Conservation (phyloP, 2,113 vertebrate genomes). For the Leptobrachium ailaonicum region DNA sequence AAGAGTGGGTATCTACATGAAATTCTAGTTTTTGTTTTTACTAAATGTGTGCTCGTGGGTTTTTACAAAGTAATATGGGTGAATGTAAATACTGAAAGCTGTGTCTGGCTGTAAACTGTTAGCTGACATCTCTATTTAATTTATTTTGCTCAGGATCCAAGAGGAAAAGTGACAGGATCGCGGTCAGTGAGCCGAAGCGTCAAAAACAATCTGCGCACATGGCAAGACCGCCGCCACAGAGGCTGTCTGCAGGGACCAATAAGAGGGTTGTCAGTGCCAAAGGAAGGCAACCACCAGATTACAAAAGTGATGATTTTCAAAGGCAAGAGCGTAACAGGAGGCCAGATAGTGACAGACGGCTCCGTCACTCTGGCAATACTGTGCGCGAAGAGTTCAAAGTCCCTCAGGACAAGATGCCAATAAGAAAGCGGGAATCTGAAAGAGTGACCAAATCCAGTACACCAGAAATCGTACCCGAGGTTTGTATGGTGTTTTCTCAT, state of each 20-base stretch:
- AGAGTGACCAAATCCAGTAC: conserved; percentile 78
- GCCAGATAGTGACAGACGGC: conserved; percentile 75
- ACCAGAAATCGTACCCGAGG: conserved; percentile 72
- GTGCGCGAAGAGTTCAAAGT: conserved; percentile 75
- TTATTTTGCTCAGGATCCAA: conserved; percentile 76
- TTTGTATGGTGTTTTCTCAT: conserved; percentile 25
- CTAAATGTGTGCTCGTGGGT: too few species aligned
- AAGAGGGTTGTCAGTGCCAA: conserved; percentile 75
- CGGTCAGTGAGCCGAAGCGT: conserved; percentile 80
- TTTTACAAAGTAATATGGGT: too few species aligned
- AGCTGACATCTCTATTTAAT: background rate
- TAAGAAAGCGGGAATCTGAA: conserved; percentile 79
- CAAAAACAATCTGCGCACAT: conserved; percentile 80
- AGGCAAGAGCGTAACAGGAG: conserved; percentile 76
- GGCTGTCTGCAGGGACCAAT: conserved; percentile 76
- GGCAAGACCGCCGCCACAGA: conserved; percentile 78
- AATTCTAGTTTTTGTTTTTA: too few species aligned
- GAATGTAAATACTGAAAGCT: too few species aligned
- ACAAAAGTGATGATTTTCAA: conserved; percentile 83
- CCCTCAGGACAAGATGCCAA: conserved; percentile 73
- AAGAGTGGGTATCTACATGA: too few species aligned
- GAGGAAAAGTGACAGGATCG: conserved; percentile 87
- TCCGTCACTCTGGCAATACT: conserved; percentile 64
- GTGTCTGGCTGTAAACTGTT: too few species aligned
- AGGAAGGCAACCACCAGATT: conserved; percentile 67